A percentile compares a stretch with the other conserved stretches of the same genome.
Evolutionary conservation across 2,888 invertebrate genomes (phyloP).

Genomic region (Cenopis cana): DNA sequence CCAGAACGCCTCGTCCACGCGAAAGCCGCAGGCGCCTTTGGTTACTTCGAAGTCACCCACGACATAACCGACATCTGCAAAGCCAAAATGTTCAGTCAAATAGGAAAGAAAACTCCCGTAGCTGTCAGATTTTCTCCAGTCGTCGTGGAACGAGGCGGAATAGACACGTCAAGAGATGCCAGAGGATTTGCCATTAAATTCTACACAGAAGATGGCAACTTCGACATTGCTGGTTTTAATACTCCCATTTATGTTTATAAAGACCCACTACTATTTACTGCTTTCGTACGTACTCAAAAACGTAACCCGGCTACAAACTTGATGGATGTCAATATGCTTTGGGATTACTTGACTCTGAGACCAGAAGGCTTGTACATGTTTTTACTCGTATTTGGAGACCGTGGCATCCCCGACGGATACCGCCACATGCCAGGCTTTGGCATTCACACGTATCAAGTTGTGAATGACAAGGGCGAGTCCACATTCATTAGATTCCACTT

Average conservation of each 20-base stretch:
- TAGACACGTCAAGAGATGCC: conserved; percentile 93
- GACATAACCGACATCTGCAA: conserved; percentile 91
- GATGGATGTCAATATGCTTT: conserved; percentile 94
- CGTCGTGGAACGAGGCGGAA: conserved; percentile 93
- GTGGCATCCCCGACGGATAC: conserved; percentile 95
- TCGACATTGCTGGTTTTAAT: conserved; percentile 95
- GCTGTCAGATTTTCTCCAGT: conserved; percentile 92
- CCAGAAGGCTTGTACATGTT: conserved; percentile 94
- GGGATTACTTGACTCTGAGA: conserved; percentile 94
- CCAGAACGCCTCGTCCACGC: conserved; percentile 97
- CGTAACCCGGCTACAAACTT: conserved; percentile 94
- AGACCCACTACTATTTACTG: conserved; percentile 94
- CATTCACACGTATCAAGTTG: conserved; percentile 94
- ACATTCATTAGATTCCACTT: conserved; percentile 95
- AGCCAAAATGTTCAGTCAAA: conserved; percentile 88
- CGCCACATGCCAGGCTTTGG: conserved; percentile 97
- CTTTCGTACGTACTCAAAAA: conserved; percentile 96
- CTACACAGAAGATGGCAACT: conserved; percentile 94
- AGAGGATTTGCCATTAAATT: conserved; percentile 96
- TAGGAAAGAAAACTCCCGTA: conserved; percentile 92
- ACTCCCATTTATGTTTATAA: conserved; percentile 95
- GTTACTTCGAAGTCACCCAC: conserved; percentile 93
- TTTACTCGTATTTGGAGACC: conserved; percentile 92
- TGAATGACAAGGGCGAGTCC: conserved; percentile 88
- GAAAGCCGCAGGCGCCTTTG: conserved; percentile 95